Base-by-base conservation (phyloP, 2,797 vertebrate genomes). In the Botia kubotai region DNA sequence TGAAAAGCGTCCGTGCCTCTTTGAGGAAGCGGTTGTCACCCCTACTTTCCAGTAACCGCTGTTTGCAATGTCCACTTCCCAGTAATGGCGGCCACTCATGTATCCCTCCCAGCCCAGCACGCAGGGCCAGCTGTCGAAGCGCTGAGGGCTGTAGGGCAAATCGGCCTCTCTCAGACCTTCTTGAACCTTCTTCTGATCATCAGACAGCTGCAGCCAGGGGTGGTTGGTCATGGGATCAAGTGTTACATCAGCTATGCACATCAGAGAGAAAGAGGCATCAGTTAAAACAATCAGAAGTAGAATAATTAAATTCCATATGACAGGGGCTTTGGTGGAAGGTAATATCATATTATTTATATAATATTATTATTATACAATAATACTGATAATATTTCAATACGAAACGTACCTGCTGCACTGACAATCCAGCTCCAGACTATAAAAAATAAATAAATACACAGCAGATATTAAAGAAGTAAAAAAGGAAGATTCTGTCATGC, bases 381-480 rank as follows among this genome's bases (percentile, higher is more conserved):
- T n/a, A n/a, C n/a, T n/a, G 5, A 3, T 77, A 36, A 36, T 52
- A 14, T 65, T 29, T 39, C 43, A 48, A 73, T 12, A 36, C 43
- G 3, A 43, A 60, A 57, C 67, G 7, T 77, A 89, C 89, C 87
- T 85, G 84, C 74, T 50, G 88, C 87, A 33, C 85, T 87, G 62
- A 82, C 79, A 81, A 90, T 88, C 89, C 89, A 90, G 23, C 57
- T 80, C 89, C 89, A 90, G 10, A 90, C 89, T 90, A 46, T 3
- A 79, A 48, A 26, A 77, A 14, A 70, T 14, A 16, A 72, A 8
- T 1, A 43, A 10, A 74, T 21, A 14, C 10, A 2, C 6, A 7
- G 33, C 0, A 26, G 55, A 14, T 52, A 52, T 13, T 52, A 12
- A 52, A 52, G 11, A 52, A 12, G n/a, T 19, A 6, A 7, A 55